A percentile compares a stretch with the other conserved stretches of the same genome.
Evolutionary conservation across 1,140 invertebrate species (phyloP).

Genomic region (Armadillidium nasatum): DNA sequence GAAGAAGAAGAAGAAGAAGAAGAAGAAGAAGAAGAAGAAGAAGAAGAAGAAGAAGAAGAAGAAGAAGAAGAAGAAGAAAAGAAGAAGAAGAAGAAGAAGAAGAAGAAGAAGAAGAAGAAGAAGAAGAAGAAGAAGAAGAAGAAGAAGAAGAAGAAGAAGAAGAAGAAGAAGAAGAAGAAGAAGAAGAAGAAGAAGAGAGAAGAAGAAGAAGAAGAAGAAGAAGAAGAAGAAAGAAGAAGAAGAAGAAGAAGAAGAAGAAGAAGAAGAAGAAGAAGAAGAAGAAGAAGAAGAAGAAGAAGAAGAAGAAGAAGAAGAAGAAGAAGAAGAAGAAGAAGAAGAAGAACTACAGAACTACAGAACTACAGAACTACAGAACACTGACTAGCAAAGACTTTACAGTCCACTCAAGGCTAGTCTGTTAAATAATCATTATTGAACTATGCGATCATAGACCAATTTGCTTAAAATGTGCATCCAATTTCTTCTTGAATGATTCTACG

Average conservation of each 20-base stretch:
- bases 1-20: constrained; percentile 6
- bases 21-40: constrained; percentile 9
- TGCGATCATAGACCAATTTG: too few species aligned
- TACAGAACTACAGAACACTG: too few species aligned
- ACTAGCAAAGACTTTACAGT: too few species aligned
- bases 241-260: not conserved
- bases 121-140: not conserved
- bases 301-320: too few species aligned
- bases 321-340: too few species aligned
- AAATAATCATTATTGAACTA: too few species aligned
- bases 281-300: too few species aligned
- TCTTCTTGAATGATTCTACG: too few species aligned
- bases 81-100: constrained; percentile 9
- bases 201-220: not conserved
- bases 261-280: too few species aligned
- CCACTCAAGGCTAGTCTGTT: too few species aligned
- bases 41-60: constrained; percentile 9
- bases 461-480: too few species aligned
- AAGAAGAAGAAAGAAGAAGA: not conserved
- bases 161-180: not conserved
- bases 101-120: constrained; percentile 9
- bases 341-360: too few species aligned
- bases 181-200: not conserved
- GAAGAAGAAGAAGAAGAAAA: constrained; percentile 9
- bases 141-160: not conserved